Percentiles rank a stretch among this genome's conserved stretches.
Conservation (phyloP, 2,113 vertebrate genomes). For the Lamprologus speciosus region DNA sequence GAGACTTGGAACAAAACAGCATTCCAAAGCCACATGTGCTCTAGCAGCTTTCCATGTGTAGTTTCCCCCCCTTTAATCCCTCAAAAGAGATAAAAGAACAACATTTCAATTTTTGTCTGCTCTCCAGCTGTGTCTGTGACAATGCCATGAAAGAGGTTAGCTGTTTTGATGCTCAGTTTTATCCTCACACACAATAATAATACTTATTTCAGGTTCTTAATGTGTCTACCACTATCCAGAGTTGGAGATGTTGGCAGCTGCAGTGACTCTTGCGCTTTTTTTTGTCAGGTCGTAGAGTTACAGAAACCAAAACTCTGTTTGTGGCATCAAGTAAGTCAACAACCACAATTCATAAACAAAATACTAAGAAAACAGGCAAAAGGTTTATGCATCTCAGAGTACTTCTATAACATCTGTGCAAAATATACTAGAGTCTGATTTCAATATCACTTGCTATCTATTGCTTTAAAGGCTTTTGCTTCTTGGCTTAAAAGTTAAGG, state of each 20-base stretch:
- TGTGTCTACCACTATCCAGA: background rate
- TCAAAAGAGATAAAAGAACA: constrained; percentile 44
- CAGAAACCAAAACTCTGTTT: constrained; percentile 19
- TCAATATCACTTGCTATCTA: background rate
- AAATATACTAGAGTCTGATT: background rate
- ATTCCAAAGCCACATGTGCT: constrained; percentile 48
- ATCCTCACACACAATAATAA: background rate
- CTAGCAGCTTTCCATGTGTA: constrained; percentile 29
- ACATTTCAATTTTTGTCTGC: constrained; percentile 30
- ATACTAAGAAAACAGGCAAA: background rate
- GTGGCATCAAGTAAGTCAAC: background rate
- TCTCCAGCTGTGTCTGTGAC: constrained; percentile 25
- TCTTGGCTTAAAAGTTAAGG: background rate
- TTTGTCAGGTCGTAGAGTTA: background rate
- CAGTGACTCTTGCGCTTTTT: background rate
- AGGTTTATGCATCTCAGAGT: background rate
- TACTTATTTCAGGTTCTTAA: background rate
- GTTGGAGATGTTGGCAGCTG: constrained; percentile 1
- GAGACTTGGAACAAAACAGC: constrained; percentile 6
- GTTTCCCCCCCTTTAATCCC: constrained; percentile 24
- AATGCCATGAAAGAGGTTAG: constrained; percentile 10
- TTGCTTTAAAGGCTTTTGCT: background rate
- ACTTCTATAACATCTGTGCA: background rate
- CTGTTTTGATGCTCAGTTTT: constrained; percentile 1
- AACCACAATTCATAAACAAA: constrained; percentile 9